These are phyloP conservation scores for Lampris incognitus DNA, from an alignment of 2,113 vertebrate genomes.

Conservation along the genomic window DNA sequence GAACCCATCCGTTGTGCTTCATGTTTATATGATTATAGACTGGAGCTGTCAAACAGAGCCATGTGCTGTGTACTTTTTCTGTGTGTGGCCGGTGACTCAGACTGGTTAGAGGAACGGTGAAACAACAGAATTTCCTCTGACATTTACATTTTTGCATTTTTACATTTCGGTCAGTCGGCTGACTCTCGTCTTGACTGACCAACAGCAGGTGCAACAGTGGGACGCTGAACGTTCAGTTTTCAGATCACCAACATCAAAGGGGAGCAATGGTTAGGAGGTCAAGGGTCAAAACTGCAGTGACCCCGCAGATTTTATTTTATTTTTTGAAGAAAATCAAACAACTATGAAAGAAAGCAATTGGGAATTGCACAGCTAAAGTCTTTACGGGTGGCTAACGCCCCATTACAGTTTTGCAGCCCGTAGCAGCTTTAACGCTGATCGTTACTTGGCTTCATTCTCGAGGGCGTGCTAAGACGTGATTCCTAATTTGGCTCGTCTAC, in stretches of 20 bases:
- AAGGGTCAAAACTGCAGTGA: too few relatives aligned
- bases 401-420: background rate
- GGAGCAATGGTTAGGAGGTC: too few relatives aligned
- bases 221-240: too few relatives aligned
- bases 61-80: background rate
- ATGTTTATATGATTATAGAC: constrained; percentile 41
- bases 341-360: background rate
- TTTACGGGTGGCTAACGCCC: background rate
- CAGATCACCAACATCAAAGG: too few relatives aligned
- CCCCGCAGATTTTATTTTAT: too few relatives aligned
- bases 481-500: background rate
- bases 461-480: background rate
- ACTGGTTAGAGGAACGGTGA: constrained; percentile 26
- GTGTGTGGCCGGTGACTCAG: constrained; percentile 5
- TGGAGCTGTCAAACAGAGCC: constrained; percentile 45
- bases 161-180: constrained; percentile 7
- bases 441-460: background rate
- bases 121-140: constrained; percentile 27
- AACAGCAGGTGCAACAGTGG: too few relatives aligned
- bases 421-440: constrained; percentile 3
- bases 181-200: too few relatives aligned
- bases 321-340: too few relatives aligned
- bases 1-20: constrained; percentile 37
- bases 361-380: background rate
- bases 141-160: background rate